Evolutionary conservation across 2,113 vertebrate species (phyloP).

Genomic region (Herpetotheres cachinnans): DNA sequence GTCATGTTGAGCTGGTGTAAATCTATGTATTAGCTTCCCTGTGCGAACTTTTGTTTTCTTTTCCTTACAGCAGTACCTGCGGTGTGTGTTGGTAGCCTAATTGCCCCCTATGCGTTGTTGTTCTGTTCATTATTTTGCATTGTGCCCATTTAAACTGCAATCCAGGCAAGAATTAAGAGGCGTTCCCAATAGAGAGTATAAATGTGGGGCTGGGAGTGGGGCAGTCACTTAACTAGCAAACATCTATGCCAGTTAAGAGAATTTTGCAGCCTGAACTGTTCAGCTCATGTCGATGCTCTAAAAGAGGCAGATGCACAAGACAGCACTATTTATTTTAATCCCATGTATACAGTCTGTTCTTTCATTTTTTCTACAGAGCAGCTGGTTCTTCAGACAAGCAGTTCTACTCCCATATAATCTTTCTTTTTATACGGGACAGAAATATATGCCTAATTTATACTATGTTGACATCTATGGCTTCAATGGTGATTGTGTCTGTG

Average conservation of each 20-base stretch:
- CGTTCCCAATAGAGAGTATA: not conserved
- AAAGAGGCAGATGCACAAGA: not conserved
- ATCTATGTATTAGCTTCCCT: not conserved
- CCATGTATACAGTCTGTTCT: not conserved
- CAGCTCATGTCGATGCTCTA: not conserved
- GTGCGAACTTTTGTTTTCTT: accelerated
- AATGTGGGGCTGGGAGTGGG: not conserved
- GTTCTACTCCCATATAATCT: not conserved
- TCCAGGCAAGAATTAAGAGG: not conserved
- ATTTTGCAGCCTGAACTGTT: not conserved
- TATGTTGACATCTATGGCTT: not conserved
- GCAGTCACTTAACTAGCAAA: not conserved
- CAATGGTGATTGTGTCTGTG: not conserved
- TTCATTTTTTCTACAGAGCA: not conserved
- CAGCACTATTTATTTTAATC: slow-evolving; percentile 36
- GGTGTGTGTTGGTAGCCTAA: not conserved
- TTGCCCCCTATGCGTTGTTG: not conserved
- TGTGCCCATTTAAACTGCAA: not conserved
- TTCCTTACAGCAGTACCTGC: not conserved
- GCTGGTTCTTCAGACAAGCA: not conserved
- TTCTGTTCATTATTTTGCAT: not conserved
- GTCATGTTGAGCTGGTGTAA: not conserved
- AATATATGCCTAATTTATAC: not conserved
- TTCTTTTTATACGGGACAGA: not conserved
- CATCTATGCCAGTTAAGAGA: not conserved